A percentile compares a stretch with the other conserved stretches of the same genome.
Evolutionary conservation across 2,797 vertebrate genomes (phyloP).

Genomic region (Emydoidea blandingii): DNA sequence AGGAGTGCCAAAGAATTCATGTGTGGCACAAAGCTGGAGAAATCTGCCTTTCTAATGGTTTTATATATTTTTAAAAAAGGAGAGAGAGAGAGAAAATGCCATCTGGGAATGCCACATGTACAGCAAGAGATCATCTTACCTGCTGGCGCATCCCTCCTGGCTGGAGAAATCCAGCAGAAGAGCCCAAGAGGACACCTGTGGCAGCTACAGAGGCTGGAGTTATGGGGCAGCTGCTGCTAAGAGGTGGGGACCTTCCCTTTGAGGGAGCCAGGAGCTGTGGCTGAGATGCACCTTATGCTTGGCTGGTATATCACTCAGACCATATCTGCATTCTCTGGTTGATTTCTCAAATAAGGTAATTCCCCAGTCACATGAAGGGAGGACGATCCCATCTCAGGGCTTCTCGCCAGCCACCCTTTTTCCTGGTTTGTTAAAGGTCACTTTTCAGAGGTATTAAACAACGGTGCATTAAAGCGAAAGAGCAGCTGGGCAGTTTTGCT

Average conservation of each 20-base stretch:
- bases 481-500: neutral
- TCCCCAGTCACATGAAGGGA: neutral
- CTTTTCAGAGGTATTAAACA: neutral
- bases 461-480: fast-evolving
- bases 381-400: fast-evolving
- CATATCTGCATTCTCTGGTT: neutral
- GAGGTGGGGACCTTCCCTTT: neutral
- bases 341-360: neutral
- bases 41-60: neutral
- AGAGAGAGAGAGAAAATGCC: neutral
- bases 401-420: neutral
- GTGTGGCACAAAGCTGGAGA: neutral
- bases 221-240: neutral
- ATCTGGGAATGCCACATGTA: neutral
- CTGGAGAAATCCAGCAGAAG: neutral
- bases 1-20: neutral
- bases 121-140: neutral
- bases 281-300: neutral
- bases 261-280: neutral
- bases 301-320: neutral
- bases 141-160: neutral
- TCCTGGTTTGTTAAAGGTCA: fast-evolving
- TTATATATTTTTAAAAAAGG: no score
- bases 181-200: neutral
- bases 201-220: neutral